Conservation (phyloP, 2,797 vertebrate species). For the Leucoraja ocellata region DNA sequence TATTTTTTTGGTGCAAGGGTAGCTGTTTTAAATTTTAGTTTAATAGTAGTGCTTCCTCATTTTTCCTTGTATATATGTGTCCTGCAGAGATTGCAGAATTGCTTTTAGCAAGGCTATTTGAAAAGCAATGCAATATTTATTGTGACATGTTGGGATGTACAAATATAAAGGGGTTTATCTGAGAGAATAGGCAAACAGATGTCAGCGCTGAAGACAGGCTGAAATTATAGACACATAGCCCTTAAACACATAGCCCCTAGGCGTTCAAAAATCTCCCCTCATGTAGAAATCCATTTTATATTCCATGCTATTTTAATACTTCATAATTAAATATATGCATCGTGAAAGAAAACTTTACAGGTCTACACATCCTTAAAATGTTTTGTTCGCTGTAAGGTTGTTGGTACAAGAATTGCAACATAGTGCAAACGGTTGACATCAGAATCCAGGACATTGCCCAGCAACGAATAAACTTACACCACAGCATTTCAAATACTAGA, state of each 20-base stretch:
- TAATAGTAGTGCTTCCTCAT: slow-evolving; percentile 57
- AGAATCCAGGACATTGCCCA: background rate
- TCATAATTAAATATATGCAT: background rate
- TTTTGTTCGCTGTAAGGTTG: background rate
- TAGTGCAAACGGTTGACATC: background rate
- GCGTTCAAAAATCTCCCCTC: background rate
- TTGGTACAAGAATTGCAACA: background rate
- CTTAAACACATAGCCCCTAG: background rate
- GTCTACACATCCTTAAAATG: background rate
- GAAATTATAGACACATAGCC: slow-evolving; percentile 39
- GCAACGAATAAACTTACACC: background rate
- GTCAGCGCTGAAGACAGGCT: slow-evolving; percentile 45
- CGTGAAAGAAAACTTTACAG: background rate
- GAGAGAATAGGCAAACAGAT: slow-evolving; percentile 53
- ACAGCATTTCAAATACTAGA: background rate
- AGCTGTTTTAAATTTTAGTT: slow-evolving; percentile 61
- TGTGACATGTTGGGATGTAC: slow-evolving; percentile 57
- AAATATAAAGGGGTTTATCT: slow-evolving; percentile 53
- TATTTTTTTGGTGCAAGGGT: slow-evolving; percentile 55
- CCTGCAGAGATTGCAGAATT: slow-evolving; percentile 53
- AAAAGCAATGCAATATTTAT: slow-evolving; percentile 64
- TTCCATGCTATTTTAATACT: slow-evolving; percentile 6
- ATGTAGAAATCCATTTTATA: background rate
- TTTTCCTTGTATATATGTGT: slow-evolving; percentile 58
- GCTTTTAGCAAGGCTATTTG: slow-evolving; percentile 54